phyloP scores from a whole-genome alignment of 2,113 vertebrate genomes.

The Tenrec ecaudatus region DNA sequence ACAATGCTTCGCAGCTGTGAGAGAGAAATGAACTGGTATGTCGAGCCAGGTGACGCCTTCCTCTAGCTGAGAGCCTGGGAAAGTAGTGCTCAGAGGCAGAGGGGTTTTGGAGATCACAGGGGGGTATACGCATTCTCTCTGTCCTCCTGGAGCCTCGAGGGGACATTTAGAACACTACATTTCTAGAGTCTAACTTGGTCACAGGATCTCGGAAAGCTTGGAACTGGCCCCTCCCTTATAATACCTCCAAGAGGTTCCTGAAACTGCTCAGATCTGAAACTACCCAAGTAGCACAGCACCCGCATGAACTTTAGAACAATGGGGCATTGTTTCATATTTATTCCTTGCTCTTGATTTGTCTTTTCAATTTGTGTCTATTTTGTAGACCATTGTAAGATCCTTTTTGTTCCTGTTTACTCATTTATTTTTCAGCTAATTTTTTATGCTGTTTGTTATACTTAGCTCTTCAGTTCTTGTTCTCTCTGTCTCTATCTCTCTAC shows the following conservation, averaged over 20 bases:
- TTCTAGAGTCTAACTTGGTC: neutral
- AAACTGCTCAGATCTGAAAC: neutral
- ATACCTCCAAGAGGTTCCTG: neutral
- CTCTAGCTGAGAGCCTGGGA: neutral
- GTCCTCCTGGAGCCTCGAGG: neutral
- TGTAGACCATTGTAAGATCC: neutral
- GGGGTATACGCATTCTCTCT: neutral
- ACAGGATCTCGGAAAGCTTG: neutral
- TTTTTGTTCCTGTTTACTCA: slow-evolving; percentile 5
- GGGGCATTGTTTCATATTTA: neutral
- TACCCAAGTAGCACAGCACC: neutral
- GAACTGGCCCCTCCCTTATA: neutral
- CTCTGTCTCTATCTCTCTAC: neutral
- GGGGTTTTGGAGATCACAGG: neutral
- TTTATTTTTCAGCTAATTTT: slow-evolving; percentile 33
- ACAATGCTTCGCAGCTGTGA: neutral
- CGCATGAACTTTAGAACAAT: neutral
- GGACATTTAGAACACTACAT: neutral
- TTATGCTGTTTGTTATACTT: slow-evolving; percentile 6
- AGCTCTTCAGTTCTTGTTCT: neutral
- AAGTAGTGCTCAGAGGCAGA: neutral
- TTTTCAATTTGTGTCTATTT: slow-evolving; percentile 33
- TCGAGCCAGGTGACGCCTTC: neutral
- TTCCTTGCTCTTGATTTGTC: slow-evolving; percentile 11
- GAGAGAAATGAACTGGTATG: neutral